Conservation (phyloP, 1,140 invertebrate species). For the Drosophila hydei region DNA sequence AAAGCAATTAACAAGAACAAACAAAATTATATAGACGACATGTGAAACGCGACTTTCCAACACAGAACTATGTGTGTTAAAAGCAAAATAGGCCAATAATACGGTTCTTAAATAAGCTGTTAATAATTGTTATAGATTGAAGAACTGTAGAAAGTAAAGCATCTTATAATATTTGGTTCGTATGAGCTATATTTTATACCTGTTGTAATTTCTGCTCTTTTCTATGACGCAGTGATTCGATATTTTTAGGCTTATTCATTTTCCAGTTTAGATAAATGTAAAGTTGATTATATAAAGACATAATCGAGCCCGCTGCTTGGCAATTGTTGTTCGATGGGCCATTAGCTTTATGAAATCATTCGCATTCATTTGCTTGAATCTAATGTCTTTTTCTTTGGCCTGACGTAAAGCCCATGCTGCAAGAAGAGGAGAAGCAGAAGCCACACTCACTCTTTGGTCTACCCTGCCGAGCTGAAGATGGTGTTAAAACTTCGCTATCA, state of each 20-base stretch:
- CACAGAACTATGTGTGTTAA: too few relatives aligned
- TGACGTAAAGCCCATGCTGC: slow-evolving; percentile 8
- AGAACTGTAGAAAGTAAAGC: too few relatives aligned
- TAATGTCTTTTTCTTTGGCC: slow-evolving; percentile 4
- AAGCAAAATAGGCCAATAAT: too few relatives aligned
- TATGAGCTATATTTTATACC: too few relatives aligned
- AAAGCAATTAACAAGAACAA: not conserved
- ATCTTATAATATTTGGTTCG: too few relatives aligned
- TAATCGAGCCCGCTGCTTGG: not conserved
- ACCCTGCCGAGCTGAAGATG: slow-evolving; percentile 9
- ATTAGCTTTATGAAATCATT: slow-evolving; percentile 22
- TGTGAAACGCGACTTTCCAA: too few relatives aligned
- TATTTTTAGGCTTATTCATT: too few relatives aligned
- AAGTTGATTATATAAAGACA: not conserved
- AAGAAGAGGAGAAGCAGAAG: not conserved
- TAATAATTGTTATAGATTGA: too few relatives aligned
- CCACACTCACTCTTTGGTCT: slow-evolving; percentile 13
- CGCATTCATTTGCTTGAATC: slow-evolving; percentile 4
- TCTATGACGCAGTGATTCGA: too few relatives aligned
- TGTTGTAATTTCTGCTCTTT: too few relatives aligned
- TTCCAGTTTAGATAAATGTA: too few relatives aligned
- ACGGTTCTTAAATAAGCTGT: too few relatives aligned
- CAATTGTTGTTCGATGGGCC: slow-evolving; percentile 4
- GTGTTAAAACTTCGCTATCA: slow-evolving; percentile 27
- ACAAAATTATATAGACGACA: not conserved